phyloP scores from a whole-genome alignment of 1,140 invertebrate species.

The Diploscapter pachys region DNA sequence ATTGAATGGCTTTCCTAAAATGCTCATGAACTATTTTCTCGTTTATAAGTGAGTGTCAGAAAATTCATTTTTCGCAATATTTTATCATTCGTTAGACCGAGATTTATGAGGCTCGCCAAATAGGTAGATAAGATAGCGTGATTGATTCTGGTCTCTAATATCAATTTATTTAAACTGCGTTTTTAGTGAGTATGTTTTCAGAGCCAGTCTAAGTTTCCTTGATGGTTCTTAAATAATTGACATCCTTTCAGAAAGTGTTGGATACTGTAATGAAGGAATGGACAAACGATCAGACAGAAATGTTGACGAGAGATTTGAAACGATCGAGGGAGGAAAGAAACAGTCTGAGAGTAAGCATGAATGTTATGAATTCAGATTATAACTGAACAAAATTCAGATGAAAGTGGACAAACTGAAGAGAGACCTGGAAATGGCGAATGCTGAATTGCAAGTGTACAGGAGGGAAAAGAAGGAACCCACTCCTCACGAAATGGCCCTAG shows the following conservation, averaged over 20 bases:
- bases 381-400: conserved; percentile 25
- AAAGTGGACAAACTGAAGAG: conserved; percentile 25
- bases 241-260: conserved; percentile 25
- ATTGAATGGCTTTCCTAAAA: too few relatives aligned
- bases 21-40: too few relatives aligned
- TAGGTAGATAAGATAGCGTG: too few relatives aligned
- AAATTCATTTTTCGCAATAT: too few relatives aligned
- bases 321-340: conserved; percentile 32
- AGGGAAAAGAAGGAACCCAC: conserved; percentile 33
- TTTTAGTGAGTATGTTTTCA: too few relatives aligned
- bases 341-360: conserved; percentile 3
- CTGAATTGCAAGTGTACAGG: conserved; percentile 35
- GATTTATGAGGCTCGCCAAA: too few relatives aligned
- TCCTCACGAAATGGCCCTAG: conserved; percentile 21
- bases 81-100: too few relatives aligned
- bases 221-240: neutral
- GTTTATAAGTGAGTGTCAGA: too few relatives aligned
- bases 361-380: neutral
- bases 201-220: neutral
- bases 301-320: conserved; percentile 24
- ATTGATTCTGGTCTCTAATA: too few relatives aligned
- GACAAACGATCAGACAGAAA: conserved; percentile 25
- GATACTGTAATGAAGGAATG: conserved; percentile 33
- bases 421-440: conserved; percentile 30
- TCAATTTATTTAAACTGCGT: too few relatives aligned